phyloP scores from a whole-genome alignment of 2,113 vertebrate genomes.

The Coracopsis vasa region DNA sequence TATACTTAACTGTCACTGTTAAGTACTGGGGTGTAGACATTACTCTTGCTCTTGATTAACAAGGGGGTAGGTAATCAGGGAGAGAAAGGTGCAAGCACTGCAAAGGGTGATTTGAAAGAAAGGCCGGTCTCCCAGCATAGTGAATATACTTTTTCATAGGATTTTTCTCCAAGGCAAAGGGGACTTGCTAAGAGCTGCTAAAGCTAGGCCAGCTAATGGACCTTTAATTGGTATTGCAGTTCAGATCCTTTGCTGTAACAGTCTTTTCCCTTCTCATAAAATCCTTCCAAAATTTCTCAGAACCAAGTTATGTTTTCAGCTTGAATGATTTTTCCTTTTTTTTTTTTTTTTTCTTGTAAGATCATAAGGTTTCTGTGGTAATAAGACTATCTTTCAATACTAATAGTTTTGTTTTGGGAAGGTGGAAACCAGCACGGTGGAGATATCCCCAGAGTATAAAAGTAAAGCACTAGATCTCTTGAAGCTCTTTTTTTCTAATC shows the following conservation, averaged over 20 bases:
- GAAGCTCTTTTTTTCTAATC: neutral
- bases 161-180: neutral
- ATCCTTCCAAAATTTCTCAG: neutral
- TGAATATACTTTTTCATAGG: neutral
- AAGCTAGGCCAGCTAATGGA: neutral
- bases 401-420: neutral
- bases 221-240: neutral
- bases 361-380: neutral
- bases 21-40: slow-evolving; percentile 7
- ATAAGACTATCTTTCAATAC: neutral
- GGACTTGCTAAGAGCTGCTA: neutral
- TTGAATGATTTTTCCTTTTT: neutral
- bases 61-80: neutral
- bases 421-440: neutral
- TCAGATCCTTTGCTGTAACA: neutral
- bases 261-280: neutral
- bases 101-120: neutral
- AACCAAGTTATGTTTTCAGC: neutral
- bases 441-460: neutral
- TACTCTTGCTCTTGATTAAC: slow-evolving; percentile 17
- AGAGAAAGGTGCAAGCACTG: neutral
- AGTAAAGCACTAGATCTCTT: neutral
- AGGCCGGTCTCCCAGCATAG: neutral
- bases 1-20: neutral
- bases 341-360: neutral